A percentile compares a stretch with the other conserved stretches of the same genome.
Conservation (phyloP, 1,140 invertebrate species). For the Zaprionus capensis region DNA sequence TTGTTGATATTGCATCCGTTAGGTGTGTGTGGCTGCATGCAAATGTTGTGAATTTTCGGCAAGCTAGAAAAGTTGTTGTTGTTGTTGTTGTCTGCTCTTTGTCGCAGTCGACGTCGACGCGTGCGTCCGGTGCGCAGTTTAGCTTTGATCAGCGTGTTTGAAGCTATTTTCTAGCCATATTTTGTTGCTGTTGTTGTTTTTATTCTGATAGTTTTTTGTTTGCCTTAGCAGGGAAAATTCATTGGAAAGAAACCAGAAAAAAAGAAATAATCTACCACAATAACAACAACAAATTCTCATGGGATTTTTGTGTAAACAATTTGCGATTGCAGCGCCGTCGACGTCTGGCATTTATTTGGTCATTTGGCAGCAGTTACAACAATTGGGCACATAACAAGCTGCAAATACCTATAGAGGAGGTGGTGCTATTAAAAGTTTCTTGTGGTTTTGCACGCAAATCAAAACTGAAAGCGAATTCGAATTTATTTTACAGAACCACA, state of each 20-base stretch:
- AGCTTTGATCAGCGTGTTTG: slow-evolving; percentile 64
- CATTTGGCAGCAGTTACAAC: slow-evolving; percentile 2
- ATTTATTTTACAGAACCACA: neutral
- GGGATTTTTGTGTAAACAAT: slow-evolving; percentile 70
- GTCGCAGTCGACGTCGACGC: slow-evolving; percentile 43
- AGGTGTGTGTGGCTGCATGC: slow-evolving; percentile 78
- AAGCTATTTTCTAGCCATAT: slow-evolving; percentile 1
- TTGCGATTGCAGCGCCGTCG: slow-evolving; percentile 41
- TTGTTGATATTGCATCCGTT: slow-evolving; percentile 72
- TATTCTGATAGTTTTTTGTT: slow-evolving; percentile 55
- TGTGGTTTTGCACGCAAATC: neutral
- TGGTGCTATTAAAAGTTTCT: slow-evolving; percentile 1
- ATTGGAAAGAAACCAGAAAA: slow-evolving; percentile 17
- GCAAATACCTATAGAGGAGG: neutral
- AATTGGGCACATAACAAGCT: neutral
- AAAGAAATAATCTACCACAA: neutral
- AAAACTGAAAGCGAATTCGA: neutral
- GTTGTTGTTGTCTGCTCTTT: slow-evolving; percentile 14
- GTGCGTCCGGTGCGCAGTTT: slow-evolving; percentile 78
- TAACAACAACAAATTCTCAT: slow-evolving; percentile 38
- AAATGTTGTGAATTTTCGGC: slow-evolving; percentile 74
- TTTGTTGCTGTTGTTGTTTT: slow-evolving; percentile 19
- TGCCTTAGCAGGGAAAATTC: slow-evolving; percentile 47
- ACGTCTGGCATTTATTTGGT: slow-evolving; percentile 34
- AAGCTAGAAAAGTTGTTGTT: slow-evolving; percentile 33